Evolutionary conservation across 2,888 invertebrate genomes (phyloP).

Genomic region (Diarsia dahlii): DNA sequence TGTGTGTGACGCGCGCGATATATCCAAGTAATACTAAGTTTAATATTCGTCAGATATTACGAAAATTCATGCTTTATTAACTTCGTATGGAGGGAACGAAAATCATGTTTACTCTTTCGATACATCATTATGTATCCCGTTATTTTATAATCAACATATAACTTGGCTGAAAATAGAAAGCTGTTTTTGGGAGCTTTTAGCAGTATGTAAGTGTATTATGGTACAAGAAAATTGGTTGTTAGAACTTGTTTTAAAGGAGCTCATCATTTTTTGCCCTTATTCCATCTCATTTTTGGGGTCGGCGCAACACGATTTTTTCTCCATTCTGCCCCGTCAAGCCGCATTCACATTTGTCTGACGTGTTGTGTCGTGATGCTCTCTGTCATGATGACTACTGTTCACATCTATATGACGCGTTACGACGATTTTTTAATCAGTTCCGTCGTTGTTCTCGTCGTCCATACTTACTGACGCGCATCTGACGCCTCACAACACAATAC

Average conservation of each 20-base stretch:
- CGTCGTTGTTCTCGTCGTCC: too few relatives aligned
- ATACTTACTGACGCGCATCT: too few relatives aligned
- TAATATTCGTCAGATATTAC: constrained; percentile 47
- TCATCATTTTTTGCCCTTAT: too few relatives aligned
- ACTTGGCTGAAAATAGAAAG: not conserved
- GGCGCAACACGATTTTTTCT: too few relatives aligned
- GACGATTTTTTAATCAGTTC: too few relatives aligned
- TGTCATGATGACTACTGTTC: too few relatives aligned
- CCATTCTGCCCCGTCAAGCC: too few relatives aligned
- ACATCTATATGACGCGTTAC: too few relatives aligned
- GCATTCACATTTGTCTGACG: too few relatives aligned
- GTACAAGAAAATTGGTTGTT: not conserved
- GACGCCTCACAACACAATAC: too few relatives aligned
- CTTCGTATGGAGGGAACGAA: constrained; percentile 15
- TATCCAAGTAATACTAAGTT: constrained; percentile 39
- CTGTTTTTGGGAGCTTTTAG: not conserved
- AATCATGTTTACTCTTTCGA: constrained; percentile 29
- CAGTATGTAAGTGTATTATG: not conserved
- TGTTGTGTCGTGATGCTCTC: too few relatives aligned
- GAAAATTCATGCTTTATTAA: constrained; percentile 38
- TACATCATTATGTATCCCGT: constrained; percentile 16
- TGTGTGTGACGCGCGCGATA: constrained; percentile 46
- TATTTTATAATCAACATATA: constrained; percentile 22
- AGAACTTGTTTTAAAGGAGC: not conserved
- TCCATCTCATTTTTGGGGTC: too few relatives aligned